Conservation (phyloP, 2,888 invertebrate species). For the Leptinotarsa haldemani region DNA sequence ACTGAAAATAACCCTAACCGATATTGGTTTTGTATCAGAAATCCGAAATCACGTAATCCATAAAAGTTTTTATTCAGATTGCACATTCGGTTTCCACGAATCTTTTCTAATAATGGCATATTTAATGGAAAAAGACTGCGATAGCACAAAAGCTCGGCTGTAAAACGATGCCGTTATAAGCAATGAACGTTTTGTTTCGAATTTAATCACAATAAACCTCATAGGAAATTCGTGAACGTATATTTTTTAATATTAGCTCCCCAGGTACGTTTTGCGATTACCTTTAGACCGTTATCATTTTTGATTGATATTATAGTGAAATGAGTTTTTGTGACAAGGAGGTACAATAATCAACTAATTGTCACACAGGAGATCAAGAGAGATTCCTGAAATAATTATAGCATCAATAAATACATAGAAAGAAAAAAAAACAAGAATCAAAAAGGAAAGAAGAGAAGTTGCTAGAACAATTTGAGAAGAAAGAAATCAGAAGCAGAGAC, state of each 20-base stretch:
- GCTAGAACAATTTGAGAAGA: too few relatives aligned
- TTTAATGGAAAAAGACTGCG: conserved; percentile 18
- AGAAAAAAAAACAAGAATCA: too few relatives aligned
- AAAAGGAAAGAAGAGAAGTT: too few relatives aligned
- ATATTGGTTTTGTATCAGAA: conserved; percentile 15
- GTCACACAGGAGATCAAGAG: too few relatives aligned
- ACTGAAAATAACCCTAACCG: neutral
- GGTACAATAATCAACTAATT: too few relatives aligned
- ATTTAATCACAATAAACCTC: conserved; percentile 24
- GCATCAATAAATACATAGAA: too few relatives aligned
- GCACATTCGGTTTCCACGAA: conserved; percentile 10
- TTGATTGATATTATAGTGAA: neutral
- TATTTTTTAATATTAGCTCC: neutral
- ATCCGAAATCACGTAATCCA: conserved; percentile 26
- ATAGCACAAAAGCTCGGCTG: conserved; percentile 11
- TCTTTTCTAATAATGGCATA: conserved; percentile 23
- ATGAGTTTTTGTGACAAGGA: too few relatives aligned
- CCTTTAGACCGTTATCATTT: neutral
- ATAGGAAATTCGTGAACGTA: neutral
- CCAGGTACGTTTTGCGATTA: neutral
- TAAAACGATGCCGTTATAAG: conserved; percentile 17
- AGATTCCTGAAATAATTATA: too few relatives aligned
- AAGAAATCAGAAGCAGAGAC: too few relatives aligned
- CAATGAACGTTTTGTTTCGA: conserved; percentile 16
- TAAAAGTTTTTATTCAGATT: conserved; percentile 34